A percentile compares a stretch with the other conserved stretches of the same genome.
These are phyloP conservation scores for Lapara coniferarum DNA, from an alignment of 2,888 invertebrate genomes.

Conservation along the genomic window DNA sequence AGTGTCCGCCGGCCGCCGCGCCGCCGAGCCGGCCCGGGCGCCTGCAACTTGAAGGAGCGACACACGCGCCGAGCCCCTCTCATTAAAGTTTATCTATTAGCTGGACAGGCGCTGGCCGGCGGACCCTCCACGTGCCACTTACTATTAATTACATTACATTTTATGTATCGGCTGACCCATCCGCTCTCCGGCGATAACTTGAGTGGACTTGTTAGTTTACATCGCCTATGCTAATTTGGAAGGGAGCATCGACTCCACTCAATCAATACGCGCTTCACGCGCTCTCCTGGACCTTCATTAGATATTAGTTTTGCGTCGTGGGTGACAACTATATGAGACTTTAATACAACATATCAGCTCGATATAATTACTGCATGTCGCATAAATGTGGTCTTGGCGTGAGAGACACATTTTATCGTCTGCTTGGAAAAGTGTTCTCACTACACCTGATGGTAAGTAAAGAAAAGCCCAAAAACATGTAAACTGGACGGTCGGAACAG, in stretches of 20 bases:
- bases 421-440: too few species aligned
- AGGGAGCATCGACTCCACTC: not conserved
- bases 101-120: not conserved
- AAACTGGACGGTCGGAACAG: too few species aligned
- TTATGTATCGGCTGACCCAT: not conserved
- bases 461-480: too few species aligned
- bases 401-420: too few species aligned
- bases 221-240: not conserved
- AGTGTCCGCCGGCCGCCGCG: not conserved
- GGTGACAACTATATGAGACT: too few species aligned
- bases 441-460: too few species aligned
- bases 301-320: too few species aligned
- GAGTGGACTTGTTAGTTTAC: not conserved
- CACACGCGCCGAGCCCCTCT: not conserved
- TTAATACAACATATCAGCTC: too few species aligned
- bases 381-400: too few species aligned
- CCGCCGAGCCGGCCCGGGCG: not conserved
- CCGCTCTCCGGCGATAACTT: not conserved
- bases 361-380: too few species aligned
- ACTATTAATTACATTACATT: constrained; percentile 12
- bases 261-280: too few species aligned
- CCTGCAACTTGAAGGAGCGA: constrained; percentile 2
- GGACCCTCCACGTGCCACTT: not conserved
- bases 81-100: constrained; percentile 17
- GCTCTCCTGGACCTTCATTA: too few species aligned